Evolutionary conservation across 2,888 invertebrate genomes (phyloP).

Genomic region (Orthosia gracilis): DNA sequence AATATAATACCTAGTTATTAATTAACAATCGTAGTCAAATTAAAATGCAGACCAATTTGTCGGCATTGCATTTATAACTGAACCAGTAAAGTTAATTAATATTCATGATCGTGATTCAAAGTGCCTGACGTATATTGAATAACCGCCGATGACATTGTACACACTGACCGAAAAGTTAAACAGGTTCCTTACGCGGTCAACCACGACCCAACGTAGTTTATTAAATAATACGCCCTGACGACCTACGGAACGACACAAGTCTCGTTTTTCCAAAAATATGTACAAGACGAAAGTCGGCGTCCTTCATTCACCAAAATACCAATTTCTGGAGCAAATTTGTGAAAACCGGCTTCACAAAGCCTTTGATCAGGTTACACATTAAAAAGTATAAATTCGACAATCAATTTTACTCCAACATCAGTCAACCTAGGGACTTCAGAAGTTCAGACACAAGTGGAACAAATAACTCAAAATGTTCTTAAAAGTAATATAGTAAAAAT

Average conservation of each 20-base stretch:
- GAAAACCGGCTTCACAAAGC: slow-evolving; percentile 57
- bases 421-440: slow-evolving; percentile 57
- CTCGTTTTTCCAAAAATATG: slow-evolving; percentile 58
- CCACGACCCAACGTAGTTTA: slow-evolving; percentile 21
- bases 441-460: slow-evolving; percentile 48
- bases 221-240: slow-evolving; percentile 45
- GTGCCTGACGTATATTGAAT: slow-evolving; percentile 52
- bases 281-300: slow-evolving; percentile 68
- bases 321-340: slow-evolving; percentile 60
- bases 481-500: slow-evolving; percentile 60
- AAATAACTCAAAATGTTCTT: slow-evolving; percentile 51
- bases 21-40: background rate
- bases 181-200: slow-evolving; percentile 53
- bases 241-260: slow-evolving; percentile 34
- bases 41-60: background rate
- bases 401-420: slow-evolving; percentile 63
- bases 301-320: slow-evolving; percentile 65
- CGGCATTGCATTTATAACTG: slow-evolving; percentile 6
- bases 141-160: slow-evolving; percentile 64
- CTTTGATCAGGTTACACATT: slow-evolving; percentile 51
- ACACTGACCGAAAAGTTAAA: slow-evolving; percentile 59
- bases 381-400: slow-evolving; percentile 69
- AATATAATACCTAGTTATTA: background rate
- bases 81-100: slow-evolving; percentile 40
- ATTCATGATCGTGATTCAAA: slow-evolving; percentile 45